phyloP scores from a whole-genome alignment of 92 coral and sea anemone species.

The Zoanthus gigantus region DNA sequence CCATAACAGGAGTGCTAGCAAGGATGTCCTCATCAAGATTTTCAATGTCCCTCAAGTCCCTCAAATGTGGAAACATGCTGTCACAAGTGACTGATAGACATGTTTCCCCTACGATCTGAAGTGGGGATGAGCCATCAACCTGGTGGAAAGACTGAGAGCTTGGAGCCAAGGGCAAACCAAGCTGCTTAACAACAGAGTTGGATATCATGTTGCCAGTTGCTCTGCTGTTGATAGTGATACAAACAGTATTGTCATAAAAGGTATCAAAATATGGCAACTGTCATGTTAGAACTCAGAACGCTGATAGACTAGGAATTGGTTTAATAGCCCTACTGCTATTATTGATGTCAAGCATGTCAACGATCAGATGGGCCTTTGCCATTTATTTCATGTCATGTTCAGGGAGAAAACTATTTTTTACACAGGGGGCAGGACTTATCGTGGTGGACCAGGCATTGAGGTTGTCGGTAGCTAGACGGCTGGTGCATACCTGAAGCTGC shows the following conservation, averaged over 20 bases:
- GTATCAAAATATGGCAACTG: slow-evolving; percentile 33
- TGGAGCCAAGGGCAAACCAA: not conserved
- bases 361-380: not conserved
- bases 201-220: slow-evolving; percentile 71
- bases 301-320: not conserved
- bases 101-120: not conserved
- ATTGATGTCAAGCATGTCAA: not conserved
- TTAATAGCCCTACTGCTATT: not conserved
- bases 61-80: not conserved
- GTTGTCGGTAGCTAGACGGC: not conserved
- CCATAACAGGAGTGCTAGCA: not conserved
- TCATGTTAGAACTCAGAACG: not conserved
- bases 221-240: slow-evolving; percentile 51
- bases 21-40: not conserved
- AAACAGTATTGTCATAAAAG: slow-evolving; percentile 13
- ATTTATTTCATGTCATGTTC: not conserved
- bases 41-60: not conserved
- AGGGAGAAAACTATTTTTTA: not conserved
- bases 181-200: not conserved
- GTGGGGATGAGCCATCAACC: not conserved
- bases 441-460: not conserved
- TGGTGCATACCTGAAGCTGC: not conserved
- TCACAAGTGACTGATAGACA: not conserved
- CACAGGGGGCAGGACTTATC: not conserved
- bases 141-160: not conserved